Evolutionary conservation across 2,113 vertebrate genomes (phyloP).

Genomic region (Clinocottus analis): DNA sequence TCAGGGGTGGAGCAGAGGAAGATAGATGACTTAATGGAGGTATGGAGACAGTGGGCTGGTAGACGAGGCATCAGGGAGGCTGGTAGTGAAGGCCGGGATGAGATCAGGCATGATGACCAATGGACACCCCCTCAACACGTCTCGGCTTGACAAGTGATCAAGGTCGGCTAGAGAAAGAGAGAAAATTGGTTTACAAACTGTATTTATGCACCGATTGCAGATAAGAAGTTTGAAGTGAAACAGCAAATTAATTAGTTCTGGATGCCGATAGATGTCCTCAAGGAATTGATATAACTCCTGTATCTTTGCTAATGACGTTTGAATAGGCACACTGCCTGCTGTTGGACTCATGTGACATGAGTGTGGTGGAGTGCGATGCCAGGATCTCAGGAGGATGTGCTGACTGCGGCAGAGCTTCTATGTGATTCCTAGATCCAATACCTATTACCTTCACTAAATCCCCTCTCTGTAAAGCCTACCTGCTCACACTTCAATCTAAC

Average conservation of each 20-base stretch:
- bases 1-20: slow-evolving; percentile 78
- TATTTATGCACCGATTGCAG: slow-evolving; percentile 50
- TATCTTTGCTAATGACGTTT: not conserved
- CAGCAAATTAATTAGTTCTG: slow-evolving; percentile 38
- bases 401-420: slow-evolving; percentile 34
- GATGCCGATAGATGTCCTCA: not conserved
- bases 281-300: not conserved
- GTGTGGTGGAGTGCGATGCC: slow-evolving; percentile 8
- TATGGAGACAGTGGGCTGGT: slow-evolving; percentile 78
- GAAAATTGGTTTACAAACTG: slow-evolving; percentile 35
- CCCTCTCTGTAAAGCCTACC: slow-evolving; percentile 57
- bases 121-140: slow-evolving; percentile 69
- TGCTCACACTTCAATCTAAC: slow-evolving; percentile 67
- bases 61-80: slow-evolving; percentile 82
- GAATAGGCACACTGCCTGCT: not conserved
- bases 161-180: slow-evolving; percentile 55
- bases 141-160: slow-evolving; percentile 77
- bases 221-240: not conserved
- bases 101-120: slow-evolving; percentile 76
- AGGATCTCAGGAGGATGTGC: slow-evolving; percentile 57
- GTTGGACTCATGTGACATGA: slow-evolving; percentile 21
- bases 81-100: slow-evolving; percentile 72
- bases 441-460: slow-evolving; percentile 66
- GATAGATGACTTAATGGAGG: slow-evolving; percentile 84
- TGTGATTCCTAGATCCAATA: slow-evolving; percentile 65